Conservation (phyloP, 2,888 invertebrate species). For the Sicus ferrugineus region DNA sequence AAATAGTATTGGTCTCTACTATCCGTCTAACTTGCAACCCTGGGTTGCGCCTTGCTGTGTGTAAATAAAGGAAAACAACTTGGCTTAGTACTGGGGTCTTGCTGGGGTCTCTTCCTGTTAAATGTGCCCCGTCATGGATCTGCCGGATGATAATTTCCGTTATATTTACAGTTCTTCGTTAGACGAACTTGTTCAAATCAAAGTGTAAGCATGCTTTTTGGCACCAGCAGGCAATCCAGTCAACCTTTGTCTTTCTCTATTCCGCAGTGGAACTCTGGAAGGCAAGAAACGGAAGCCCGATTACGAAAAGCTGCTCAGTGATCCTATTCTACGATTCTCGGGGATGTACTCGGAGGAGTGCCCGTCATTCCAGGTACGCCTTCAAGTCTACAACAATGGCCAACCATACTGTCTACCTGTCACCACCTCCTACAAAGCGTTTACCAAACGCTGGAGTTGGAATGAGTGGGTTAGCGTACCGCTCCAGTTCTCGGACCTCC, state of each 20-base stretch:
- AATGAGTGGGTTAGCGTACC: constrained; percentile 96
- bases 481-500: constrained; percentile 88
- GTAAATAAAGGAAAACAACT: no score
- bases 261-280: constrained; percentile 86
- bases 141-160: constrained; percentile 80
- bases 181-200: constrained; percentile 85
- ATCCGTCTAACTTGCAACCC: no score
- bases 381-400: constrained; percentile 84
- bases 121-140: constrained; percentile 51
- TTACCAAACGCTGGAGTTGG: constrained; percentile 96
- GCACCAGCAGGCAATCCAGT: background rate
- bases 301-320: constrained; percentile 84
- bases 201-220: constrained; percentile 76
- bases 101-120: no score
- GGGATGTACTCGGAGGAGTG: constrained; percentile 85
- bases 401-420: constrained; percentile 85
- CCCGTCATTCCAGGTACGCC: constrained; percentile 88
- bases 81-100: no score
- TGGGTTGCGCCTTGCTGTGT: no score
- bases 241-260: background rate
- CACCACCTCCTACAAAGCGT: constrained; percentile 90
- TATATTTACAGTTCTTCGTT: constrained; percentile 93
- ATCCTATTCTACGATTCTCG: constrained; percentile 90
- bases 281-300: constrained; percentile 86
- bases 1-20: no score